Conservation (phyloP, 1,140 invertebrate genomes). For the Aphidius gifuensis region DNA sequence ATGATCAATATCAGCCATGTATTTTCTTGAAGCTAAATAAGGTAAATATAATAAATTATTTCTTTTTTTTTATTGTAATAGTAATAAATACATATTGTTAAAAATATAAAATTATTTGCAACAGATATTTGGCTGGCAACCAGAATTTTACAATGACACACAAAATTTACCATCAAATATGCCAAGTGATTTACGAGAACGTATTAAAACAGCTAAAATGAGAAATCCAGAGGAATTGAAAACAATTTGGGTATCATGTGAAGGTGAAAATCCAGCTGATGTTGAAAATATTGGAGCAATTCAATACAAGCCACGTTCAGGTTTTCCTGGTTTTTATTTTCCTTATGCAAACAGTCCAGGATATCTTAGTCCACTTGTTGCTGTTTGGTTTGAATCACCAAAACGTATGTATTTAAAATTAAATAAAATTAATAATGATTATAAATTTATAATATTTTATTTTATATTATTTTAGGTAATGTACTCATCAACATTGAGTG, state of each 20-base stretch:
- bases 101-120: conserved; percentile 10
- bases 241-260: conserved; percentile 82
- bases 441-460: neutral
- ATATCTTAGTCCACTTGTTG: conserved; percentile 84
- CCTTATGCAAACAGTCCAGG: conserved; percentile 78
- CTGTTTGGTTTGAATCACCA: conserved; percentile 80
- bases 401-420: conserved; percentile 63
- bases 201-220: conserved; percentile 58
- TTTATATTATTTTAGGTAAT: conserved; percentile 60
- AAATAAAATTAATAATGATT: conserved; percentile 5
- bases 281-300: conserved; percentile 85
- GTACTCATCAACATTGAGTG: conserved; percentile 94
- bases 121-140: conserved; percentile 80
- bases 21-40: conserved; percentile 67
- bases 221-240: conserved; percentile 55
- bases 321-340: conserved; percentile 76
- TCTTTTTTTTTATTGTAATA: neutral
- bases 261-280: conserved; percentile 87
- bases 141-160: conserved; percentile 72
- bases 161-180: conserved; percentile 67
- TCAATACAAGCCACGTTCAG: conserved; percentile 73
- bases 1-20: conserved; percentile 60
- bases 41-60: conserved; percentile 42
- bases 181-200: conserved; percentile 71
- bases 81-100: neutral